Evolutionary conservation across 1,140 invertebrate genomes (phyloP), one percentile per base, ranked within the genome.

Genomic region (Achroia grisella): DNA sequence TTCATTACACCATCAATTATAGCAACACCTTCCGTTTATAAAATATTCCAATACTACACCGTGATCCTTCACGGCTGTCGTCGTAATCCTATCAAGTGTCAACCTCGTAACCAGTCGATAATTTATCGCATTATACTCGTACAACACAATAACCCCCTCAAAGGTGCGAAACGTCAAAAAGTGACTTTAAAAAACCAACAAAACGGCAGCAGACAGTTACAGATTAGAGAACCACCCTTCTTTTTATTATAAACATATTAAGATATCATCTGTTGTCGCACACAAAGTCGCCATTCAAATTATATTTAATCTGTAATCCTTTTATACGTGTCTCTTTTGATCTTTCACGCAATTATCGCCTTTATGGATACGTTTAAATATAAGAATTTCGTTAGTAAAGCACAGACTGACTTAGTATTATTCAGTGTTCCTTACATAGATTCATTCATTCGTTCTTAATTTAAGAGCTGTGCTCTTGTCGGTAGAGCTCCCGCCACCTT

Each of bases 201-300:
- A 42, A 47, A 52, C 31, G 42, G 17, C 51, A 54, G 46, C 52
- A 56, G 47, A 52, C 79, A 83, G 76, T 80, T 79, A 80, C 76
- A 80, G 76, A 83, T 83, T 80, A 80, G 51, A 64, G 51, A 64
- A 48, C 47, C 63, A 72, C 69, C 64, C 64, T 66, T 69, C 66
- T 66, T 75, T 23, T 80, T 70, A 78, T 82, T 72, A 78, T 71
- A 80, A 75, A 60, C 68, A 73, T 72, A 83, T 83, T 81, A 83
- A 80, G 76, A 83, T 83, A 81, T 77, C 69, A 83, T 83, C 79
- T 65, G 42, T 44, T 11, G 30, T n/a, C 30, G 8, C 9, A 31
- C 2, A n/a, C 30, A n/a, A n/a, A 31, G 30, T 31, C 30, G 9
- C 10, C 30, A n/a, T 31, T 31, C 30, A 31, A 31, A 31, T 31